Evolutionary conservation across 1,140 invertebrate species (phyloP), one percentile per base, ranked within the genome.

Genomic region (Hycleus phaleratus): DNA sequence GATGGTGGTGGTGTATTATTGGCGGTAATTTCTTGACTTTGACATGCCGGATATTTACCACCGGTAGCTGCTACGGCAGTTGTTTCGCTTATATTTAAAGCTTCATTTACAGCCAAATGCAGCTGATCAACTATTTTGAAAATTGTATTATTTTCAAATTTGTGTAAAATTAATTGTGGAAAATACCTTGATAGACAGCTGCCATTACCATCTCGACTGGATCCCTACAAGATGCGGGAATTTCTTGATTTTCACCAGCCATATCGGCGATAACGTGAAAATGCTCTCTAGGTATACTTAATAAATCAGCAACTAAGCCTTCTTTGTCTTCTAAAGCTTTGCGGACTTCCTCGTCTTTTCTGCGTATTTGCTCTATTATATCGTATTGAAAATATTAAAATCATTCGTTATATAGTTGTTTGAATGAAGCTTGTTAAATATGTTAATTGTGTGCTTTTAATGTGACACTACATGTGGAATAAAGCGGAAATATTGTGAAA

Each of bases 261-360:
- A 85, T 80, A 60, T 87, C 85, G 11, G 80, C 79, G 53, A 85
- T 81, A 61, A 79, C 79, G 53, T 85, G 80, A 65, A 84, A 84
- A 60, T 87, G 82, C 65, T 85, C 82, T 61, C 80, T 77, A 38
- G 87, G 85, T 68, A 90, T 82, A 73, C 86, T 82, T 62, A 89
- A 77, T 62, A 90, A 82, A 71, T 88, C 86, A 58, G 85, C 86
- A 58, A 90, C 82, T 49, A 91, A 76, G 62, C 77, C 74, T 61
- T 89, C 83, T 65, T 90, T 91, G 61, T 90, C 88, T 42, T 77
- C 76, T 58, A 91, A 73, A n/a, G 85, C 83, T 71, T 83, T 77
- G 50, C 80, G 79, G 49, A 91, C 86, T 42, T 82, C 73, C 64
- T 84, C 79, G 66, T 90, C 87, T 68, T 88, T 83, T 49, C 86